Conservation (phyloP, 2,113 vertebrate genomes). For the Cryptomyrus ogoouensis region DNA sequence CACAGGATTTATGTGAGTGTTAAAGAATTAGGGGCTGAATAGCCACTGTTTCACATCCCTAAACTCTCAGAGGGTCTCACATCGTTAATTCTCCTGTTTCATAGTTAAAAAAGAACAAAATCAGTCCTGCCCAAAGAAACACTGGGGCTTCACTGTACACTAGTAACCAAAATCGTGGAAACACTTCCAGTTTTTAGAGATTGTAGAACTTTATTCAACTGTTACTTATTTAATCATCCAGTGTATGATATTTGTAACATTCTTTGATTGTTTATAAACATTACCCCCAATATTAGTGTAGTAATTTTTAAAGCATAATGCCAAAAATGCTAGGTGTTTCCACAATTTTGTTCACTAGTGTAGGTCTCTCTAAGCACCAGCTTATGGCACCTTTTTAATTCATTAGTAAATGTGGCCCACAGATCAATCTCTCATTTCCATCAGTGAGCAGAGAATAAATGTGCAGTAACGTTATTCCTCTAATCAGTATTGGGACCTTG, state of each 20-base stretch:
- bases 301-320: neutral
- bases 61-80: neutral
- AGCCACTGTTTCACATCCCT: neutral
- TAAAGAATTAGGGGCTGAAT: neutral
- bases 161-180: neutral
- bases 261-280: no score
- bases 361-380: neutral
- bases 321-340: neutral
- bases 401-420: no score
- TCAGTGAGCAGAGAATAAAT: neutral
- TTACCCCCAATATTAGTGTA: no score
- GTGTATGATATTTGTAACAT: neutral
- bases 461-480: neutral
- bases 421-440: neutral
- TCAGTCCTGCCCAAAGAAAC: neutral
- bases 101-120: neutral
- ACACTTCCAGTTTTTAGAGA: neutral
- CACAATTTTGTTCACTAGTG: neutral
- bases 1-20: neutral
- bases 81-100: neutral
- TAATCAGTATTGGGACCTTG: neutral
- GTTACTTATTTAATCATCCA: neutral
- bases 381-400: neutral
- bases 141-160: neutral
- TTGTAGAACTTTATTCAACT: neutral